Conservation (phyloP, 2,888 invertebrate species). For the Lycocerus yunnanus region DNA sequence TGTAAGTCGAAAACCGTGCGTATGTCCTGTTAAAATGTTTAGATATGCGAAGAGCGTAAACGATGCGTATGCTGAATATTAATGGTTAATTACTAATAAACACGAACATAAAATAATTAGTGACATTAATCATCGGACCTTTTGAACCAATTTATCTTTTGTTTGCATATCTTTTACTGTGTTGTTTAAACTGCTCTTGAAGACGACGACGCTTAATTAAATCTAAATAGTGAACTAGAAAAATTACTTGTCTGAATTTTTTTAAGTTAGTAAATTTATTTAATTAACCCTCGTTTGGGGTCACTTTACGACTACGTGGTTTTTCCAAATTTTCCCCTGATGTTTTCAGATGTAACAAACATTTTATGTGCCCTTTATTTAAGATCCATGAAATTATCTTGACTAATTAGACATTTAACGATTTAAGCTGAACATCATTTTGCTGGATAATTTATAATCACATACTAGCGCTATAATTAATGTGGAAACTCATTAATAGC, state of each 20-base stretch:
- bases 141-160: neutral
- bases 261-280: neutral
- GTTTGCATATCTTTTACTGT: neutral
- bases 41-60: constrained; percentile 24
- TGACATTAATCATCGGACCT: constrained; percentile 30
- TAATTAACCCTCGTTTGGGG: neutral
- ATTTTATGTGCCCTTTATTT: neutral
- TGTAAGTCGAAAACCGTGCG: constrained; percentile 28
- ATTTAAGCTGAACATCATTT: neutral
- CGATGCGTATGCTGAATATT: constrained; percentile 34
- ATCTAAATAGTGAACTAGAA: neutral
- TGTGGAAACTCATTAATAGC: neutral
- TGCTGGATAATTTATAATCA: neutral
- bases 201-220: neutral
- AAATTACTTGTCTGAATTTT: neutral
- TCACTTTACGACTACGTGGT: neutral
- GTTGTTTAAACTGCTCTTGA: neutral
- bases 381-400: neutral
- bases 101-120: constrained; percentile 35
- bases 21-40: constrained; percentile 25
- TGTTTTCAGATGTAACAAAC: neutral
- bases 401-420: neutral
- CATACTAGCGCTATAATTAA: neutral
- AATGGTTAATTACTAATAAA: constrained; percentile 37
- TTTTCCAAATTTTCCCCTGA: neutral